Base-by-base conservation (phyloP, 1,140 invertebrate species). In the Glomeris maerens region DNA sequence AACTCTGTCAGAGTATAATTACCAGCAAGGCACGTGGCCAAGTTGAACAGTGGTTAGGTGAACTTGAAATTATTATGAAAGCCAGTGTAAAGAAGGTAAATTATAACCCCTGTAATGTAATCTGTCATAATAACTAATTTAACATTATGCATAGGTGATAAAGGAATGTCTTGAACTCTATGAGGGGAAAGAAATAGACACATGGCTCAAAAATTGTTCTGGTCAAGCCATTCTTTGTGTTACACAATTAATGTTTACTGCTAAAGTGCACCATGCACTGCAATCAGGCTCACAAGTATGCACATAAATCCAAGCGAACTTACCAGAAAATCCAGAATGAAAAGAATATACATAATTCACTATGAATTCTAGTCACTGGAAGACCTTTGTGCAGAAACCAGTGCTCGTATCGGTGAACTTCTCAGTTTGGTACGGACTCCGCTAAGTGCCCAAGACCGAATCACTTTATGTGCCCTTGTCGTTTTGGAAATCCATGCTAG, bases 1-100 rank as follows among this genome's bases (percentile, higher is more conserved):
- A 69, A 21, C 69, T 95, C 1, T 79, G 80, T 14, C 78, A 84
- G 42, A 68, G 79, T 3, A 91, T 97, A 54, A 84, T 84, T 42
- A 96, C 92, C 0, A 75, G 76, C 1, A 78, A 81, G 49, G 88
- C 91, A n/a, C 73, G 86, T 60, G 91, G 93, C 46, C 86, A 91
- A 67, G 93, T 98, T 0, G 94, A 98, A 68, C 95, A 94, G 71
- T 97, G 93, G 93, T 71, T 98, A 2, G 64, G 90, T 1, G 84
- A 96, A 61, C 69, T 98, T 22, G 93, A 98, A 68, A 64, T 59
- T n/a, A 74, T 78, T 39, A 97, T 97, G 90, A 87, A 92, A 60
- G 78, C 78, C 47, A 93, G 88, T 27, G 72, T 97, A 1, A 79
- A 84, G 61, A 75, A 81, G 62, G 72, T 72, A 61, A 58, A 52